Percentiles rank a stretch among this genome's conserved stretches.
phyloP scores from a whole-genome alignment of 2,797 vertebrate species.

The Benthosema pterotum region DNA sequence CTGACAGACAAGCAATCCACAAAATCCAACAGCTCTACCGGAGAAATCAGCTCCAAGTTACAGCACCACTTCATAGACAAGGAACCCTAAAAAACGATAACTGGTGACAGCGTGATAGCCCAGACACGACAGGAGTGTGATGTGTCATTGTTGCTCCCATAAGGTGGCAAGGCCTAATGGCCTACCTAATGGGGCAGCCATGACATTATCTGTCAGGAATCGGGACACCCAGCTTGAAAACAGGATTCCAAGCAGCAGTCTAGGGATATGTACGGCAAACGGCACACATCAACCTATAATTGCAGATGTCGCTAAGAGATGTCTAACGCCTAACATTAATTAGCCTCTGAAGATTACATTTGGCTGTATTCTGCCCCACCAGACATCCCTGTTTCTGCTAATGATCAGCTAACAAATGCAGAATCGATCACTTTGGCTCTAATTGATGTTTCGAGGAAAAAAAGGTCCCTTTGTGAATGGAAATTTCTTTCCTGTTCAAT shows the following conservation, averaged over 20 bases:
- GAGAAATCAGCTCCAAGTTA: not conserved
- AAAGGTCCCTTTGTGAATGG: slow-evolving; percentile 7
- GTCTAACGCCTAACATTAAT: slow-evolving; percentile 27
- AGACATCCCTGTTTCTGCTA: slow-evolving; percentile 2
- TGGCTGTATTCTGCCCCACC: slow-evolving; percentile 12
- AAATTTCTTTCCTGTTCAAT: not conserved
- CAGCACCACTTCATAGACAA: slow-evolving; percentile 32
- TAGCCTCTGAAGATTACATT: slow-evolving; percentile 25
- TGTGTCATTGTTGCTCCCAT: not conserved
- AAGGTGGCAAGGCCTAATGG: not conserved
- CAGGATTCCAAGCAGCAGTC: no score
- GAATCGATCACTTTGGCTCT: slow-evolving; percentile 25
- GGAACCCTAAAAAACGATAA: slow-evolving; percentile 42
- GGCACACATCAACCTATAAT: slow-evolving; percentile 28
- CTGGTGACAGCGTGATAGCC: slow-evolving; percentile 20
- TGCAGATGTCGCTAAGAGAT: slow-evolving; percentile 14
- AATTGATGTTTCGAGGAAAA: slow-evolving; percentile 23
- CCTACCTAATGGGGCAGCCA: no score
- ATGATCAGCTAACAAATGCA: slow-evolving; percentile 26
- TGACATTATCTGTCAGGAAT: no score
- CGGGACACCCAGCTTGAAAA: no score
- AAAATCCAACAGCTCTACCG: not conserved
- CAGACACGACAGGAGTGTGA: not conserved
- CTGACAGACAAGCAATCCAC: not conserved
- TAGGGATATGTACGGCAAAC: slow-evolving; percentile 8